phyloP scores from a whole-genome alignment of 2,888 invertebrate genomes.

The Eurytoma adleriae region DNA sequence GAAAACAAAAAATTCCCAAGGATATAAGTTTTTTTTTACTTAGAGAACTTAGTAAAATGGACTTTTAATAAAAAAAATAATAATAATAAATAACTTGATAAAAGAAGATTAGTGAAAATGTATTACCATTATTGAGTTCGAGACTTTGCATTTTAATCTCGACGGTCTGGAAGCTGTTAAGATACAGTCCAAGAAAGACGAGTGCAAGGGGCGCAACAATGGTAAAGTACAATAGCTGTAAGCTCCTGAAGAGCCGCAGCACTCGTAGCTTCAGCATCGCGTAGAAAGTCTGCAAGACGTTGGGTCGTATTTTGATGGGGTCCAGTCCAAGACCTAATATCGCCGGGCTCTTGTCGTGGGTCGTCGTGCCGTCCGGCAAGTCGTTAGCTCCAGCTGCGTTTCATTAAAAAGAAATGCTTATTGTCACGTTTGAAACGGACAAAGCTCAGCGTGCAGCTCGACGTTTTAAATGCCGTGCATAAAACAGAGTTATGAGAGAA shows the following conservation, averaged over 20 bases:
- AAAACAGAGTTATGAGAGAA: too few relatives aligned
- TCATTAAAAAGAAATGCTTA: too few relatives aligned
- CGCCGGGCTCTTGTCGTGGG: slow-evolving; percentile 77
- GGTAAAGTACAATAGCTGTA: slow-evolving; percentile 86
- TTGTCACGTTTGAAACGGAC: too few relatives aligned
- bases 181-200: slow-evolving; percentile 83
- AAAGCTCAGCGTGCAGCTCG: too few relatives aligned
- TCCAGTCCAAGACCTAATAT: slow-evolving; percentile 80
- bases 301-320: slow-evolving; percentile 81
- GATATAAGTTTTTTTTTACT: too few relatives aligned
- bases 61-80: too few relatives aligned
- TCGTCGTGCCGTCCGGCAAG: slow-evolving; percentile 75
- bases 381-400: slow-evolving; percentile 76
- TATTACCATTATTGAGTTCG: slow-evolving; percentile 78
- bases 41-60: too few relatives aligned
- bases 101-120: background rate
- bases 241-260: slow-evolving; percentile 82
- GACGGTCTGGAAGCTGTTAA: slow-evolving; percentile 81
- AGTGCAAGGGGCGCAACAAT: slow-evolving; percentile 84
- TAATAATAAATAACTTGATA: too few relatives aligned
- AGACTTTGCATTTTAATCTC: slow-evolving; percentile 82
- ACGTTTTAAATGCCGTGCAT: too few relatives aligned
- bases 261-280: slow-evolving; percentile 83
- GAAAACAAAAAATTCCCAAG: too few relatives aligned
- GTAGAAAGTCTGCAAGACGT: slow-evolving; percentile 81